Evolutionary conservation across 2,888 invertebrate species (phyloP), one percentile per base, ranked within the genome.

Genomic region (Incurvaria masculella): DNA sequence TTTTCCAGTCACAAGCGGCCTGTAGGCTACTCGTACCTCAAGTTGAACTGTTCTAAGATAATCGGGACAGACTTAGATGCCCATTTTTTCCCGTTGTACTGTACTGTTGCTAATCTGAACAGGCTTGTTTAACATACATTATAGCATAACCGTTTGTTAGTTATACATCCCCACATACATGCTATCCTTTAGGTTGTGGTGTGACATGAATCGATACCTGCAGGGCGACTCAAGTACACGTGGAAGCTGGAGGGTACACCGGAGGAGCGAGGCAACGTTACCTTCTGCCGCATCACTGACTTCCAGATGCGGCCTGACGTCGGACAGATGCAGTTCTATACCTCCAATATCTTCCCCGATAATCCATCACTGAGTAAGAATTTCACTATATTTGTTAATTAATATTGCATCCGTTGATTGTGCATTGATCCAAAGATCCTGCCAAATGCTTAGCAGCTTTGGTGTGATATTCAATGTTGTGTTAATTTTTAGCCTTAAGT

Each of bases 271-370:
- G 72, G 81, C 52, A 74, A 76, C 8, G 79, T 81, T 44, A 79
- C 78, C 4, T 83, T 79, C 61, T 55, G 86, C 54, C 70, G 73
- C 52, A 67, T 85, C n/a, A 73, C 79, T 20, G 80, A 81, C 16
- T 84, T 86, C 59, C 80, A 79, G 60, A 70, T 84, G 68, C 70
- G 79, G 27, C 87, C 88, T 4, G 84, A 85, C 58, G 71, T 88
- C 16, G 82, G 83, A 17, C 76, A 76, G 50, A 79, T 88, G 81
- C 79, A 75, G 50, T 66, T 85, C 20, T 74, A 74, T 58, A 75
- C 86, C 45, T 76, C 72, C 23, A 86, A 86, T 50, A 59, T 84
- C 8, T 79, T 83, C 58, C 76, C 81, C 48, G 82, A 86, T 57
- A 84, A 85, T 57, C 69, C 73, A 2, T 80, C 80, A 39, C 64